Percentiles rank a stretch among this genome's conserved stretches.
These are phyloP conservation scores for Trichonephila clavipes DNA, from an alignment of 1,140 invertebrate species.

Conservation along the genomic window DNA sequence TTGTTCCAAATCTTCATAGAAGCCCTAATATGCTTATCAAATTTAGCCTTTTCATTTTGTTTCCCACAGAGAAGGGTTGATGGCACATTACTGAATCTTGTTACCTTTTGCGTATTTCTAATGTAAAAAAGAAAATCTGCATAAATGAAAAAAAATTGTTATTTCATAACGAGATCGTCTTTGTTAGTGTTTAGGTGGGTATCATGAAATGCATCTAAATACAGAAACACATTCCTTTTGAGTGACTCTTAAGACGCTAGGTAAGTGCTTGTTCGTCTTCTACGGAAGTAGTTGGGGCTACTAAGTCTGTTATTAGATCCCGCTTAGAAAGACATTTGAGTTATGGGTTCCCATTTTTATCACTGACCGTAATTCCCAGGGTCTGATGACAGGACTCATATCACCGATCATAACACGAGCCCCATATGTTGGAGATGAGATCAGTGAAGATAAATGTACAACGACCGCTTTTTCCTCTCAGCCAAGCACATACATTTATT, in stretches of 20 bases:
- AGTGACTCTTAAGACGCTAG: not conserved
- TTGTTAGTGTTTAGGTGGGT: no score
- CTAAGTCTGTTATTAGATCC: conserved; percentile 41
- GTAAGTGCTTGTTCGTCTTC: not conserved
- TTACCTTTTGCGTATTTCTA: no score
- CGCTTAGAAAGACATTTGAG: conserved; percentile 16
- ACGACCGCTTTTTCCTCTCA: conserved; percentile 38
- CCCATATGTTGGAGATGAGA: conserved; percentile 45
- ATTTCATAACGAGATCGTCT: no score
- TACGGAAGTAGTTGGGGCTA: not conserved
- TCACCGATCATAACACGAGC: conserved; percentile 29
- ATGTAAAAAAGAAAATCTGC: no score
- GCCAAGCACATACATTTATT: conserved; percentile 42
- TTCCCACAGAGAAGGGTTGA: no score
- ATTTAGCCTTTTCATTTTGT: no score
- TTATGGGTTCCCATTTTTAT: conserved; percentile 46
- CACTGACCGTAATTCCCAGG: conserved; percentile 28
- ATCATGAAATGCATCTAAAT: no score
- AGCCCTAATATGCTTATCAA: no score
- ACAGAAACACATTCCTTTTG: not conserved
- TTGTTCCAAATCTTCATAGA: no score
- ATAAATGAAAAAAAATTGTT: no score
- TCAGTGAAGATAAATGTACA: conserved; percentile 39
- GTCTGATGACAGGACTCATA: conserved; percentile 40
- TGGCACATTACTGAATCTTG: no score